Evolutionary conservation across 2,888 invertebrate genomes (phyloP).

Genomic region (Cephus pygmeus): DNA sequence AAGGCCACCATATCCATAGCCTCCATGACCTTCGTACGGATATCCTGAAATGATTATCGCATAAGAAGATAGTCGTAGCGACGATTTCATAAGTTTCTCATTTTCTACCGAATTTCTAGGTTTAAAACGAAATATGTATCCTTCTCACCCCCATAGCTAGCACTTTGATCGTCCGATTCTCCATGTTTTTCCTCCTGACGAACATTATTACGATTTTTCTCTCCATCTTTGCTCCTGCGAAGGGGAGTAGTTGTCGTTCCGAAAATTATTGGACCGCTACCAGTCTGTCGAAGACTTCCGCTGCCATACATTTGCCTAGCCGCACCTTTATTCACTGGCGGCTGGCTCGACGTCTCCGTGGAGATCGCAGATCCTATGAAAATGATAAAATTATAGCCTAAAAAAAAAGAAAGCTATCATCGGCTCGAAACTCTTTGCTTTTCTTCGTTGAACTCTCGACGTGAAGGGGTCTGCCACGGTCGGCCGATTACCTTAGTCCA

Average conservation of each 20-base stretch:
- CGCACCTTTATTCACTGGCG: conserved; percentile 69
- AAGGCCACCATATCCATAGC: conserved; percentile 30
- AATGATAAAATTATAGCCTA: background rate
- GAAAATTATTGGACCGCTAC: conserved; percentile 60
- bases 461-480: no score
- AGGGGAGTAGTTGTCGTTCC: conserved; percentile 38
- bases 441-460: background rate
- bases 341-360: conserved; percentile 59
- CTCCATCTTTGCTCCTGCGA: conserved; percentile 29
- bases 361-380: conserved; percentile 30
- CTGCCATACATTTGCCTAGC: conserved; percentile 71
- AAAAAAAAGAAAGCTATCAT: background rate
- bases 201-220: conserved; percentile 38
- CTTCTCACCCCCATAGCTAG: conserved; percentile 28
- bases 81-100: background rate
- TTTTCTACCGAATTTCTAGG: no score
- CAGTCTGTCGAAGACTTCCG: conserved; percentile 67
- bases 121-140: no score
- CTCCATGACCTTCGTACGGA: conserved; percentile 33
- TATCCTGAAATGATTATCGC: conserved; percentile 20
- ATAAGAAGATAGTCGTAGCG: background rate
- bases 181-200: conserved; percentile 36
- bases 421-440: background rate
- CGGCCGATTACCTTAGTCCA: no score
- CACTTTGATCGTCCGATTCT: conserved; percentile 28